Evolutionary conservation across 2,888 invertebrate species (phyloP), one percentile per base, ranked within the genome.

Genomic region (Ctena decussata): DNA sequence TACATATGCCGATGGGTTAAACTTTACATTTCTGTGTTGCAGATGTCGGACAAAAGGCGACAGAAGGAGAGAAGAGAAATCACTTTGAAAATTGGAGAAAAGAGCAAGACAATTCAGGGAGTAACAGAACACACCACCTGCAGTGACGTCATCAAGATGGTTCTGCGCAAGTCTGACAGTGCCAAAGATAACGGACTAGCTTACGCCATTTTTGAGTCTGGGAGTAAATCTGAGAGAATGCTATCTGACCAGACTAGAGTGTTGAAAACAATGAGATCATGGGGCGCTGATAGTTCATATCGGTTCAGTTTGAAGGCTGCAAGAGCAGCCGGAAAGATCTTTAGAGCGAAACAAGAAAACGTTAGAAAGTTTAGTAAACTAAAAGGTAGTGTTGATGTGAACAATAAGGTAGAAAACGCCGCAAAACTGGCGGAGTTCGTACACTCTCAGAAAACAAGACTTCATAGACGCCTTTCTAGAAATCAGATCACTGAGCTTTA

Each of bases 141-240:
- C 46, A 77, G 80, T 70, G 89, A 89, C 76, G 82, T 89, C 80
- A 75, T 89, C 84, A 86, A 89, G 75, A 88, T 88, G 88, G 80
- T 86, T 39, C 80, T 89, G 21, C 72, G 80, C 32, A 86, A 86
- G 77, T 37, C 70, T 0, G 70, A 80, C n/a, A 37, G 24, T 6
- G 75, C 35, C 18, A 84, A 70, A 18, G 80, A 80, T 21, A 71
- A 84, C 15, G 35, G 73, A 37, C 73, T 60, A 1, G 82, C 84
- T 5, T 89, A 77, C 71, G 89, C 82, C 35, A 86, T 89, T 6
- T 89, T 82, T 57, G 89, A 89, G 46, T 82, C 82, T 15, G 82
- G 84, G 27, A 74, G 79, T 32, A 85, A 85, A 30, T 86, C 86
- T 27, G 86, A 89, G 72, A 44, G 89, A 53, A 65, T 86, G 12